Base-by-base conservation (phyloP, 2,113 vertebrate genomes). In the Genyomyrus donnyi region DNA sequence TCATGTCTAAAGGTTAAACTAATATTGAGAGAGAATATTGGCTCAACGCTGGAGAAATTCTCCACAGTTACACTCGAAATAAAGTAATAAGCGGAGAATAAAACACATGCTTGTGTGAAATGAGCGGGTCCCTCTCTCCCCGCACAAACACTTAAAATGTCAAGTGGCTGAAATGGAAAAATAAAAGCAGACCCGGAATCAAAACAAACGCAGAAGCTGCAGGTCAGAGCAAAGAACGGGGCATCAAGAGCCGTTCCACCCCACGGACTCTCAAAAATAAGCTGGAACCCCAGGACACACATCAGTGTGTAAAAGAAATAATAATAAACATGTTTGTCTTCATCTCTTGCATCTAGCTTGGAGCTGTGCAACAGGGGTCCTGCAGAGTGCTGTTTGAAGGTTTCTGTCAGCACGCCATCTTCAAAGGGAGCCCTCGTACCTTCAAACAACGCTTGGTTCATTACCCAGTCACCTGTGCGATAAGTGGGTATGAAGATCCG, bases 321-420 rank as follows among this genome's bases (percentile, higher is more conserved):
- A 58, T 88, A 88, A 27, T 39, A 77, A 85, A 80, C 24, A 52
- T 84, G 10, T 39, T 58, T 15, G 58, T 84, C 52, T 85, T 89
- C 87, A 88, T 84, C 10, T 89, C 74, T 31, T n/a, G 46, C 80
- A 70, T 85, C 46, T 19, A 21, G 80, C 88, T 49, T 13, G 27
- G 62, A 89, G 83, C 53, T 88, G 46, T 53, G 48, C 88, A 48
- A 45, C 90, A 66, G 87, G 87, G 87, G 70, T 85, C 90, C 45
- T 42, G 24, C 74, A 52, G 35, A 31, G n/a, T 52, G 39, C 77
- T 24, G 77, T 88, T 88, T 85, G 31, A 85, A 50, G 62, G 10
- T 10, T 62, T n/a, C 74, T 24, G 19, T 27, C 19, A 49, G 46
- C 66, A 21, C 3, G 1, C 17, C 49, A 89, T 39, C 70, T 62